phyloP scores from a whole-genome alignment of 2,113 vertebrate genomes.

The Eulemur rufifrons region DNA sequence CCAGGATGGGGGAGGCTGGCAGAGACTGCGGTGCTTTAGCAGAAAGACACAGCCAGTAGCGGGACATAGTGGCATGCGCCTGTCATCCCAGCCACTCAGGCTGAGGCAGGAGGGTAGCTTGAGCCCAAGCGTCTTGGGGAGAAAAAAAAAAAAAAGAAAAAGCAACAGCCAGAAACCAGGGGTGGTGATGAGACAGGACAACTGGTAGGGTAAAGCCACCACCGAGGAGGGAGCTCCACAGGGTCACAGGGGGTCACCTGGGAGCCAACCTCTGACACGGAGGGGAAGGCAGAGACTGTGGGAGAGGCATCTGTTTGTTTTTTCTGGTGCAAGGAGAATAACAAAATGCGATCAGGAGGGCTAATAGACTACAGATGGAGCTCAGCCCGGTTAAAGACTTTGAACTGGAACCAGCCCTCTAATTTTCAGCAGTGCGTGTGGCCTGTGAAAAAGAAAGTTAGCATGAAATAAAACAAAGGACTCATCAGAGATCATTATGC shows the following conservation, averaged over 20 bases:
- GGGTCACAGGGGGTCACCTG: constrained; percentile 42
- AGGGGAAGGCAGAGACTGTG: constrained; percentile 33
- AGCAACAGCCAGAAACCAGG: neutral
- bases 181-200: neutral
- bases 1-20: neutral
- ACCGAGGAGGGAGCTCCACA: neutral
- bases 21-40: neutral
- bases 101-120: neutral
- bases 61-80: neutral
- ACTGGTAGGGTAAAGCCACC: neutral
- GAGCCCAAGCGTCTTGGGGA: neutral
- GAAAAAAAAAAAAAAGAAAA: neutral
- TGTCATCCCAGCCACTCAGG: neutral
- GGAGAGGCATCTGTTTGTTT: constrained; percentile 70
- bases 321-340: constrained; percentile 55
- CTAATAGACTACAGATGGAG: constrained; percentile 64
- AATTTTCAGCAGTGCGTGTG: constrained; percentile 59
- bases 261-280: constrained; percentile 40
- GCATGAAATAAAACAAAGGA: constrained; percentile 27
- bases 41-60: neutral
- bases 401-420: constrained; percentile 65
- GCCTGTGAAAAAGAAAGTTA: constrained; percentile 17
- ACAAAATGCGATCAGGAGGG: constrained; percentile 55
- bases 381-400: constrained; percentile 28
- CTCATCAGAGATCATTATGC: constrained; percentile 22